phyloP scores from a whole-genome alignment of 2,797 vertebrate species.

The Rhabdomys pumilio region DNA sequence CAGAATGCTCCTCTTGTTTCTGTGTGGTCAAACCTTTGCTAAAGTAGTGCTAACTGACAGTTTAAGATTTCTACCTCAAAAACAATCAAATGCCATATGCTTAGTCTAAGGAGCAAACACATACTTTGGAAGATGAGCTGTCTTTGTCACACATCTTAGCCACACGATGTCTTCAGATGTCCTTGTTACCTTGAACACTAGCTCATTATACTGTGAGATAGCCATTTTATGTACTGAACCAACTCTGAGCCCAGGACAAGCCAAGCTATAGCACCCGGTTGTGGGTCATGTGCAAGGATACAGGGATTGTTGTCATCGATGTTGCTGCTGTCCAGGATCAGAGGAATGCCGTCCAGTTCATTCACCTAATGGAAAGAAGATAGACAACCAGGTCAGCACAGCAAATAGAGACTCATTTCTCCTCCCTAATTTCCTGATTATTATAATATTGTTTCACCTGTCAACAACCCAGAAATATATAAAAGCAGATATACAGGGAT shows the following conservation, averaged over 20 bases:
- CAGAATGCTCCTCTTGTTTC: not conserved
- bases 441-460: fast-evolving
- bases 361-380: conserved; percentile 91
- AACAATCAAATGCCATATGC: fast-evolving
- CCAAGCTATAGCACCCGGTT: fast-evolving
- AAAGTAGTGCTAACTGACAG: not conserved
- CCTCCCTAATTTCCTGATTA: not conserved
- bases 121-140: not conserved
- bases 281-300: conserved; percentile 92
- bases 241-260: fast-evolving
- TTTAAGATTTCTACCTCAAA: not conserved
- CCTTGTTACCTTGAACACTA: not conserved
- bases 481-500: not conserved
- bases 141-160: too few species aligned
- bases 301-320: conserved; percentile 98
- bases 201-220: not conserved
- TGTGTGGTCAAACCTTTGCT: not conserved
- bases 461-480: not conserved
- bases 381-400: not conserved
- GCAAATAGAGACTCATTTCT: fast-evolving
- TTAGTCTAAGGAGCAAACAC: not conserved
- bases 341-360: conserved; percentile 94
- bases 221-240: fast-evolving
- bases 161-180: not conserved
- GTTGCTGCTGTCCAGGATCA: conserved; percentile 97